phyloP scores from a whole-genome alignment of 1,140 invertebrate genomes.

The Agrilus planipennis region DNA sequence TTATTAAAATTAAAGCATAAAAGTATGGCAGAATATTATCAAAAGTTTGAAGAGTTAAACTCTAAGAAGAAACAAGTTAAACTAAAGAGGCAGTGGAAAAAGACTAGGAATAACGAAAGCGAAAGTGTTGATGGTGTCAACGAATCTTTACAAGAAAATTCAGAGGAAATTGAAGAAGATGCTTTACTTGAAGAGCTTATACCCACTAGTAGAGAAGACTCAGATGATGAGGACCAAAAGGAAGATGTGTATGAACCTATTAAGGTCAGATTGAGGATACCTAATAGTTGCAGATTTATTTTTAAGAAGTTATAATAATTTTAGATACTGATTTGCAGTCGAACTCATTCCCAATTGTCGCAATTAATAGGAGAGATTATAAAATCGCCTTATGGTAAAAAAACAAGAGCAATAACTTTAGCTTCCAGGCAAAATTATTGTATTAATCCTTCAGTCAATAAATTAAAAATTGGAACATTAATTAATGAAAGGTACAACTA shows the following conservation, averaged over 20 bases:
- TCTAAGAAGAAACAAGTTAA: slow-evolving; percentile 19
- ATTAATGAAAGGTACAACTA: slow-evolving; percentile 89
- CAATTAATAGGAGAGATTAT: slow-evolving; percentile 90
- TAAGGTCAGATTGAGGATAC: too few relatives aligned
- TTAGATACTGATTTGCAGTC: slow-evolving; percentile 86
- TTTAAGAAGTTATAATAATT: slow-evolving; percentile 22
- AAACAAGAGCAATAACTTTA: slow-evolving; percentile 67
- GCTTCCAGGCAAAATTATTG: slow-evolving; percentile 90
- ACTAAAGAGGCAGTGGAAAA: slow-evolving; percentile 21
- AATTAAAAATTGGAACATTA: slow-evolving; percentile 61
- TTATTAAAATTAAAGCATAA: slow-evolving; percentile 42
- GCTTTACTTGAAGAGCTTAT: slow-evolving; percentile 25
- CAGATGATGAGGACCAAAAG: slow-evolving; percentile 39
- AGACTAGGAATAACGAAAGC: slow-evolving; percentile 29
- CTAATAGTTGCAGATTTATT: too few relatives aligned
- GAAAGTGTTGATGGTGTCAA: slow-evolving; percentile 25
- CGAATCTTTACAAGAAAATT: too few relatives aligned
- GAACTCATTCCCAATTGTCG: slow-evolving; percentile 92
- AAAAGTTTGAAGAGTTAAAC: slow-evolving; percentile 40
- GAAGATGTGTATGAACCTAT: slow-evolving; percentile 31
- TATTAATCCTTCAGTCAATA: slow-evolving; percentile 71
- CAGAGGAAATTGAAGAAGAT: slow-evolving; percentile 29
- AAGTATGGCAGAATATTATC: slow-evolving; percentile 42
- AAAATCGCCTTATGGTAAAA: slow-evolving; percentile 62
- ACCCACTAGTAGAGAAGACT: slow-evolving; percentile 24